A percentile compares a stretch with the other conserved stretches of the same genome.
Evolutionary conservation across 2,888 invertebrate genomes (phyloP).

Genomic region (Abscondita cerata): DNA sequence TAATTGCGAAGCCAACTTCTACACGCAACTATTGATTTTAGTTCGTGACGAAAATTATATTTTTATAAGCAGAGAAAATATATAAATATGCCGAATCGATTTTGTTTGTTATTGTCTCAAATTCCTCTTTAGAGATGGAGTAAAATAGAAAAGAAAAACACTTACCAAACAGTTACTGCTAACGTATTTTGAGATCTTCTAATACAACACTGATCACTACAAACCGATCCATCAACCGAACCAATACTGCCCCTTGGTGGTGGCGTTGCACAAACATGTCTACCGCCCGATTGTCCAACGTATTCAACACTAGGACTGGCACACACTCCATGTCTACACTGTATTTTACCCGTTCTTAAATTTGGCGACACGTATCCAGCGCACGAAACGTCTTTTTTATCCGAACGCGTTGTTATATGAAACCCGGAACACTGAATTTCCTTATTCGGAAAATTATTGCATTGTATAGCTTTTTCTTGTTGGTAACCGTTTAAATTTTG

Average conservation of each 20-base stretch:
- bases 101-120: too few relatives aligned
- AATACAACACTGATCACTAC: constrained; percentile 53
- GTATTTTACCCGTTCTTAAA: constrained; percentile 44
- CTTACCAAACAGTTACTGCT: constrained; percentile 60
- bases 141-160: constrained; percentile 37
- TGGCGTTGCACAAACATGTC: constrained; percentile 61
- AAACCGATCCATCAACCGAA: constrained; percentile 47
- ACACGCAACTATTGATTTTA: too few relatives aligned
- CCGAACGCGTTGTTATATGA: constrained; percentile 40
- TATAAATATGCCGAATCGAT: neutral
- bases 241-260: constrained; percentile 54
- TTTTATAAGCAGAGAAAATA: too few relatives aligned
- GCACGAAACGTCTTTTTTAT: constrained; percentile 46
- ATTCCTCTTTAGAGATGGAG: neutral
- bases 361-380: constrained; percentile 50
- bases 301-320: constrained; percentile 63
- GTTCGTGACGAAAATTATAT: too few relatives aligned
- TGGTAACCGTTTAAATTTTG: constrained; percentile 53
- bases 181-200: constrained; percentile 51
- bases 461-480: constrained; percentile 59
- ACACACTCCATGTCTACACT: constrained; percentile 61
- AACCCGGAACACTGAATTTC: constrained; percentile 50
- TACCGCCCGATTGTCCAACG: constrained; percentile 69
- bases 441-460: constrained; percentile 48
- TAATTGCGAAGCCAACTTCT: too few relatives aligned